Conservation (phyloP, 1,140 invertebrate genomes). For the Drosophila quadrilineata region DNA sequence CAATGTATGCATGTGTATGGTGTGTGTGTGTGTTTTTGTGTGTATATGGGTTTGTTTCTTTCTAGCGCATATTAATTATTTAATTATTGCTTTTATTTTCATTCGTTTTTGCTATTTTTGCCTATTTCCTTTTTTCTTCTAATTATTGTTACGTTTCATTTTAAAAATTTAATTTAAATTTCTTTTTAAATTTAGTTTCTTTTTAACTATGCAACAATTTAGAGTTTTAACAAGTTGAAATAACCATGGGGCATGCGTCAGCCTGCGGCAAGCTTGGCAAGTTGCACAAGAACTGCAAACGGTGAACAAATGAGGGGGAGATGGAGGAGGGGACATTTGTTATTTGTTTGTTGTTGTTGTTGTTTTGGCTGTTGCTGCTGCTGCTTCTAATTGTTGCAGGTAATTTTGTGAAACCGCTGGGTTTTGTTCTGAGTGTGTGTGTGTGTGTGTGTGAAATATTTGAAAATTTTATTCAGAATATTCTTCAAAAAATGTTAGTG, state of each 20-base stretch:
- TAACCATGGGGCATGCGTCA: background rate
- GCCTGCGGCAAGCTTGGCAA: background rate
- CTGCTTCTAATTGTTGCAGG: slow-evolving; percentile 62
- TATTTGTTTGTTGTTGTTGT: too few relatives aligned
- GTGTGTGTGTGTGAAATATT: background rate
- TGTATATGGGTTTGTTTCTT: slow-evolving; percentile 43
- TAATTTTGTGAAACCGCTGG: slow-evolving; percentile 78
- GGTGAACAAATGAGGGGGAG: too few relatives aligned
- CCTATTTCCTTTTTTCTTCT: slow-evolving; percentile 35
- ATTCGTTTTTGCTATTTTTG: slow-evolving; percentile 35
- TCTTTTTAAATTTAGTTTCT: slow-evolving; percentile 26
- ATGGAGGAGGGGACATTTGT: background rate
- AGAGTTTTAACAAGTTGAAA: slow-evolving; percentile 58
- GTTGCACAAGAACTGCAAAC: too few relatives aligned
- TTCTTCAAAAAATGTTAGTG: too few relatives aligned
- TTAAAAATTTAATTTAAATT: slow-evolving; percentile 53
- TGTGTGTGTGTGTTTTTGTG: slow-evolving; percentile 20
- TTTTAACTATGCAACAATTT: slow-evolving; percentile 76
- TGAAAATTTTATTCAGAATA: too few relatives aligned
- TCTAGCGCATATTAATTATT: slow-evolving; percentile 66
- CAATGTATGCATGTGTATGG: background rate
- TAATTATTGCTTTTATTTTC: slow-evolving; percentile 75
- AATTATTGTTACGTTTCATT: slow-evolving; percentile 79
- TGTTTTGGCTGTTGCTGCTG: slow-evolving; percentile 7
- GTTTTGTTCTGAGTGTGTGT: slow-evolving; percentile 42